Percentiles rank a stretch among this genome's conserved stretches.
These are phyloP conservation scores for Aix galericulata DNA, from an alignment of 2,113 vertebrate species.

Conservation along the genomic window DNA sequence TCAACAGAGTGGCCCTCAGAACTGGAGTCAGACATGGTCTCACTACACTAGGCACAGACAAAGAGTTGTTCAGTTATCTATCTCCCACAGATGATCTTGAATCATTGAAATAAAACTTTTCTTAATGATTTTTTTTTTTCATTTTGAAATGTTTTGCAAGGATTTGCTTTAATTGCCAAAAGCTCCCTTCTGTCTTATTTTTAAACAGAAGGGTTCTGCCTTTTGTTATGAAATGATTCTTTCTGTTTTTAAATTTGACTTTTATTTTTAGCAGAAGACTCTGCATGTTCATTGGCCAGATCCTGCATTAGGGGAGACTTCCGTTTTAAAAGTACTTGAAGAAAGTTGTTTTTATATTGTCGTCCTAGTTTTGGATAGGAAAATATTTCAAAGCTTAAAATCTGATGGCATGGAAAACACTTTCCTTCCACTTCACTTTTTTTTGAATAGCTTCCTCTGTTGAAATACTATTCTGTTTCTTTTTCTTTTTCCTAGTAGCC, in stretches of 20 bases:
- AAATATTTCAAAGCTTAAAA: slow-evolving; percentile 54
- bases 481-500: slow-evolving; percentile 31
- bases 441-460: slow-evolving; percentile 13
- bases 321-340: slow-evolving; percentile 3
- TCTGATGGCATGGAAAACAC: slow-evolving; percentile 32
- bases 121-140: not conserved
- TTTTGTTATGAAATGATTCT: not conserved
- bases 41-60: not conserved
- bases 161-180: not conserved
- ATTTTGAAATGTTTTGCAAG: not conserved
- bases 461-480: slow-evolving; percentile 28
- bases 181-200: not conserved
- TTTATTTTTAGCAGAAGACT: not conserved
- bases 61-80: not conserved
- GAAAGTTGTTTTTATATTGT: slow-evolving; percentile 36
- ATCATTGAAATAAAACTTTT: not conserved
- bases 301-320: not conserved
- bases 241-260: not conserved
- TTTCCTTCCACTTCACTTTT: slow-evolving; percentile 41
- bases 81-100: not conserved
- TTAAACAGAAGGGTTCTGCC: not conserved
- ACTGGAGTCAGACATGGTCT: not conserved
- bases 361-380: slow-evolving; percentile 48
- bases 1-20: not conserved
- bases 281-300: not conserved